phyloP scores from a whole-genome alignment of 2,113 vertebrate genomes.

The Rhineura floridana region DNA sequence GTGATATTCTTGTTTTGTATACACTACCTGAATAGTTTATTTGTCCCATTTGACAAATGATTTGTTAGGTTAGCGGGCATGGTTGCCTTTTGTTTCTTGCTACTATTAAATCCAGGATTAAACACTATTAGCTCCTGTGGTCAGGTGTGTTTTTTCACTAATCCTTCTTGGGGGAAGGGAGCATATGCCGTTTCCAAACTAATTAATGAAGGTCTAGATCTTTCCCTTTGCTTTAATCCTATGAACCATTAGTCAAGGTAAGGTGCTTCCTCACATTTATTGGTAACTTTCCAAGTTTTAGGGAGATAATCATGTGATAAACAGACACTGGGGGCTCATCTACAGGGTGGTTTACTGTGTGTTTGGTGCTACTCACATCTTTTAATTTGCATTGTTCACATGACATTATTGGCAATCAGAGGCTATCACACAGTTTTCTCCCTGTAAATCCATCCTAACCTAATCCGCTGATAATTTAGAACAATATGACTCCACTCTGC shows the following conservation, averaged over 20 bases:
- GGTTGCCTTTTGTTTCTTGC: constrained; percentile 47
- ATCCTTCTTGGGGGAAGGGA: constrained; percentile 43
- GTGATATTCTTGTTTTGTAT: neutral
- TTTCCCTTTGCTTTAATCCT: constrained; percentile 65
- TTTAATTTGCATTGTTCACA: too few relatives aligned
- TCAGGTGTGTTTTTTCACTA: constrained; percentile 51
- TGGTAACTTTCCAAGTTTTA: constrained; percentile 53
- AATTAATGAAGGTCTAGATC: constrained; percentile 61
- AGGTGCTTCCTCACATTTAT: constrained; percentile 62
- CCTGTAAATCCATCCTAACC: too few relatives aligned
- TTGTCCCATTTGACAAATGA: neutral
- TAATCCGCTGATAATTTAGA: too few relatives aligned
- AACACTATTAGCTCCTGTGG: constrained; percentile 46
- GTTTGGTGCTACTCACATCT: too few relatives aligned
- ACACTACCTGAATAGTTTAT: neutral
- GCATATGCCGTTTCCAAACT: constrained; percentile 56
- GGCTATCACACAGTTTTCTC: too few relatives aligned
- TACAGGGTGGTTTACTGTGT: too few relatives aligned
- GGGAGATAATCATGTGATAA: constrained; percentile 46
- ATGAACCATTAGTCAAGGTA: constrained; percentile 63
- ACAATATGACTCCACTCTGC: too few relatives aligned
- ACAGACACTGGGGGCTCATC: constrained; percentile 12
- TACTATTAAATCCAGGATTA: constrained; percentile 60
- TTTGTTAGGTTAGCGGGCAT: constrained; percentile 21
- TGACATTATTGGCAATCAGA: too few relatives aligned